Base-by-base conservation (phyloP, 1,140 invertebrate genomes). In the Sycophaga agraensis region DNA sequence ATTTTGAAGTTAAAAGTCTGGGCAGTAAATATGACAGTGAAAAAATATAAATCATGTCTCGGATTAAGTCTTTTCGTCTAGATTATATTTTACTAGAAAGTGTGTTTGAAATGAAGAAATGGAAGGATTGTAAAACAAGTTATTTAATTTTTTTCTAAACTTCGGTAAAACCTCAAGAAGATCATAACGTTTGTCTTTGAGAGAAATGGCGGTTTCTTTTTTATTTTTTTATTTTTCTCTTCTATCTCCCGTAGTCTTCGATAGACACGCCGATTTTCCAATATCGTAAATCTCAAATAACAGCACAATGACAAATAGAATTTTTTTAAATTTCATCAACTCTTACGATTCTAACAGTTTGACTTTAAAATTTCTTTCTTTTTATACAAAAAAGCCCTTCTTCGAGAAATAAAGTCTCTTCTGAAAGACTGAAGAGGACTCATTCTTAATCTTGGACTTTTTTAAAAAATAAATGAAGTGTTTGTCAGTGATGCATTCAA, bases 291-390 rank as follows among this genome's bases (percentile, higher is more conserved):
- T 51, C 9, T 43, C 19, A 59, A 51, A 51, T 16, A 51, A 59
- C 57, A 43, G 16, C 9, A 42, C 26, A 59, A 59, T 42, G 57
- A 59, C 21, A 60, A 53, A 60, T 60, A 60, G 48, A 60, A 59
- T 60, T 53, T 53, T 59, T 43, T 8, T 28, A 53, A 53, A 60
- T 60, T 17, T 53, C 58, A 37, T 60, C 40, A 53, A 60, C 58
- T 45, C 58, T 45, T 60, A 60, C 28, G 58, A 45, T 26, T 60
- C 48, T 60, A 60, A 60, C 48, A 22, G 49, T 45, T 60, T 53
- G 43, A 28, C 42, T 42, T 48, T 19, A 58, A 57, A 56, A 16
- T 39, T 45, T 35, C 51, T 17, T 34, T 50, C 42, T 53, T 53
- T 51, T 28, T 53, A 37, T 35, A 59, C 24, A 50, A 42, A 26